phyloP scores from a whole-genome alignment of 2,888 invertebrate species.

The Branchellion lobata region DNA sequence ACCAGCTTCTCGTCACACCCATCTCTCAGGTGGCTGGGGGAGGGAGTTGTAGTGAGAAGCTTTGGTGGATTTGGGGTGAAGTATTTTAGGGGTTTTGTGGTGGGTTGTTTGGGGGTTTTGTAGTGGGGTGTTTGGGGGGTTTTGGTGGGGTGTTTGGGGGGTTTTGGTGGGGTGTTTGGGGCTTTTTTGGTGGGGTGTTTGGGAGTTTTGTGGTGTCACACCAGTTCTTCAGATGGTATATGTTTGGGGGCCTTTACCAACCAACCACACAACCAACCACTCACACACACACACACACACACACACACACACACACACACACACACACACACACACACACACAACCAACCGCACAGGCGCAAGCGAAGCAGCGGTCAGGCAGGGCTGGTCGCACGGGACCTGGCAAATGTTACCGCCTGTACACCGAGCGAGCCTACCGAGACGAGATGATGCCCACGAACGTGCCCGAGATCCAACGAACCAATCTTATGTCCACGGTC shows the following conservation, averaged over 20 bases:
- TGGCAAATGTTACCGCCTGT: slow-evolving; percentile 92
- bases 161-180: too few relatives aligned
- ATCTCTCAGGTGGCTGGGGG: slow-evolving; percentile 77
- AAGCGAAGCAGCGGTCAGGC: slow-evolving; percentile 94
- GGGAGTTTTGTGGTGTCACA: too few relatives aligned
- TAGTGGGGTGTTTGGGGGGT: not conserved
- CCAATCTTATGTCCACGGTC: slow-evolving; percentile 92
- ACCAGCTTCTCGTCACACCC: slow-evolving; percentile 95
- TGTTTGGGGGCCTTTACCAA: too few relatives aligned
- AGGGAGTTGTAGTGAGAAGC: too few relatives aligned
- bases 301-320: too few relatives aligned
- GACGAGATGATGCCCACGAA: slow-evolving; percentile 84
- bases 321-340: too few relatives aligned
- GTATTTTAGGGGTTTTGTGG: not conserved
- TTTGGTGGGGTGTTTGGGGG: too few relatives aligned
- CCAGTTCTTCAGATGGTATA: too few relatives aligned
- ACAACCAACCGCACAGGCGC: slow-evolving; percentile 76
- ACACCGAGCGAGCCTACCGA: slow-evolving; percentile 94
- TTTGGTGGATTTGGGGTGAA: too few relatives aligned
- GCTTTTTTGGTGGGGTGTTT: too few relatives aligned
- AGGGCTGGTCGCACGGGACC: slow-evolving; percentile 96
- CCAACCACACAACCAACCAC: too few relatives aligned
- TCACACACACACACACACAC: too few relatives aligned
- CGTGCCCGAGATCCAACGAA: slow-evolving; percentile 97
- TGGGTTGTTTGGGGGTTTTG: not conserved